Percentiles rank a stretch among this genome's conserved stretches.
These are phyloP conservation scores for Pogona vitticeps DNA, from an alignment of 2,113 vertebrate species.

Conservation along the genomic window DNA sequence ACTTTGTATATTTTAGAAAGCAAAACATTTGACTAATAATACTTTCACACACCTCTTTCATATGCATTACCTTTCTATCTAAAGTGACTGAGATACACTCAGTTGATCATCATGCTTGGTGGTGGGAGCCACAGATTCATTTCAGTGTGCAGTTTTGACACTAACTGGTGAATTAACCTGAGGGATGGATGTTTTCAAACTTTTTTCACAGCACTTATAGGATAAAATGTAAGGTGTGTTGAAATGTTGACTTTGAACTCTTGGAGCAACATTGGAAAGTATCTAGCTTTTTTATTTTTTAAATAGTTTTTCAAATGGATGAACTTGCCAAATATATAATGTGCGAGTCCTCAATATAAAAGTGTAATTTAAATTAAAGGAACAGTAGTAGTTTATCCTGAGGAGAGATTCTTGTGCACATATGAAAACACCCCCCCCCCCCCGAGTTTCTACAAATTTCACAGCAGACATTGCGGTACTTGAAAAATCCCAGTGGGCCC, in stretches of 20 bases:
- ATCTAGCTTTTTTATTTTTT: too few species aligned
- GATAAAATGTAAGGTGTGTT: neutral
- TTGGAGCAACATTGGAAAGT: neutral
- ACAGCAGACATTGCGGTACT: neutral
- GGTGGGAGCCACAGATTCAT: neutral
- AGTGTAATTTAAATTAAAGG: neutral
- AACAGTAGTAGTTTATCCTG: neutral
- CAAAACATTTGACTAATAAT: neutral
- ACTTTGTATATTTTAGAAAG: slow-evolving; percentile 19
- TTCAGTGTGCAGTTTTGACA: neutral
- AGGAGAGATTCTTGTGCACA: neutral
- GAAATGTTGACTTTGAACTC: neutral
- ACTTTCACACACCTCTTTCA: neutral
- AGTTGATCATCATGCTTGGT: neutral
- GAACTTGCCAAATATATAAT: neutral
- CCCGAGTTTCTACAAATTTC: neutral
- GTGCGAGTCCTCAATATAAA: neutral
- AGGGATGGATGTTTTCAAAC: neutral
- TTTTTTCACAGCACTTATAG: neutral
- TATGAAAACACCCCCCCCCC: too few species aligned
- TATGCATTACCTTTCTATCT: slow-evolving; percentile 6
- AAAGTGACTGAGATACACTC: neutral
- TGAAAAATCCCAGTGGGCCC: neutral
- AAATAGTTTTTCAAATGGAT: neutral
- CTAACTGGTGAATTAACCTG: neutral